phyloP scores from a whole-genome alignment of 2,113 vertebrate species.

The Rhinopomastus cyanomelas region DNA sequence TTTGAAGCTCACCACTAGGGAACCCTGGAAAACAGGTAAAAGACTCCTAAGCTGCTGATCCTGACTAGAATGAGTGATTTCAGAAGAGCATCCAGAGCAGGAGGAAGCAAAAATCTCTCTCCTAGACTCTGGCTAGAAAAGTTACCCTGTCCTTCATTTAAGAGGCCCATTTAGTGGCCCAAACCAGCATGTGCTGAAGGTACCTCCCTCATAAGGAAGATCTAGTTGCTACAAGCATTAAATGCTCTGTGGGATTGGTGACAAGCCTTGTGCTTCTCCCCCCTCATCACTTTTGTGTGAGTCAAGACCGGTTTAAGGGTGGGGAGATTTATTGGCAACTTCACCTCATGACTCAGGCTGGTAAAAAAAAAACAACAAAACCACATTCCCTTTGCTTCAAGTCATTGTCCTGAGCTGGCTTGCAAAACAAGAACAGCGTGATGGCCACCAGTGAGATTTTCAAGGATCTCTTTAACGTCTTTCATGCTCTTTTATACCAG shows the following conservation, averaged over 20 bases:
- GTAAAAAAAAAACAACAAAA: neutral
- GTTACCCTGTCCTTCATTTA: neutral
- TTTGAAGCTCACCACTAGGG: too few species aligned
- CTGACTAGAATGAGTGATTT: neutral
- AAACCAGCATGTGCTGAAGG: fast-evolving
- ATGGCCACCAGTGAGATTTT: neutral
- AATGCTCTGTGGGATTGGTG: fast-evolving
- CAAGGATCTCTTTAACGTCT: neutral
- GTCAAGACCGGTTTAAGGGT: neutral
- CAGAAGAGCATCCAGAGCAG: neutral
- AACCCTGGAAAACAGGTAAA: neutral
- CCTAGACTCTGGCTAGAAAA: neutral
- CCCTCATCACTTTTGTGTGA: neutral
- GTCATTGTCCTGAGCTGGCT: neutral
- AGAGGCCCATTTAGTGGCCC: neutral
- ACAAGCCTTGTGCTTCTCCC: neutral
- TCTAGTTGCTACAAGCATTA: fast-evolving
- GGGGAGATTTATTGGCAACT: neutral
- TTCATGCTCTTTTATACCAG: neutral
- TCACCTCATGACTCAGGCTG: slow-evolving; percentile 24
- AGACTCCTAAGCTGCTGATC: fast-evolving
- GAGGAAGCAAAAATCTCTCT: neutral
- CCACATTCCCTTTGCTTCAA: neutral
- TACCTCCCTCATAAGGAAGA: neutral
- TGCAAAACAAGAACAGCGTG: neutral